Evolutionary conservation across 2,797 vertebrate genomes (phyloP).

Genomic region (Otus scops): DNA sequence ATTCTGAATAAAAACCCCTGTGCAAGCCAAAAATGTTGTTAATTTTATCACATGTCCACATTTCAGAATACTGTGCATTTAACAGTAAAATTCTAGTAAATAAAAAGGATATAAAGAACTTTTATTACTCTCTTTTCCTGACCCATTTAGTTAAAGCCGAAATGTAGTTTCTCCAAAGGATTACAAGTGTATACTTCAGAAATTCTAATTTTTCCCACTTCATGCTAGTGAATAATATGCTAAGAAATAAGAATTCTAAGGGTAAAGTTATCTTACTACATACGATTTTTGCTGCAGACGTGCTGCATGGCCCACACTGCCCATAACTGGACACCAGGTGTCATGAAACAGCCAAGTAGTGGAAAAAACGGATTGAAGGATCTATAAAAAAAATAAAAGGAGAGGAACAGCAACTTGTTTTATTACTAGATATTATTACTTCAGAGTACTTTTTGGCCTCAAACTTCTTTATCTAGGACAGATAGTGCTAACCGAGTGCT

Average conservation of each 20-base stretch:
- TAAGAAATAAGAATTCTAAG: neutral
- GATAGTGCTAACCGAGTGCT: neutral
- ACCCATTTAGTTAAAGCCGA: neutral
- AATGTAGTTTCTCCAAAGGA: neutral
- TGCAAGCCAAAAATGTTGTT: neutral
- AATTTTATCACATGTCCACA: neutral
- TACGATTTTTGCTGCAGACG: slow-evolving; percentile 99
- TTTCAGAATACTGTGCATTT: neutral
- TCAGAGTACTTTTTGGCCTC: neutral
- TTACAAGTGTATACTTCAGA: neutral
- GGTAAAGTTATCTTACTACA: slow-evolving; percentile 53
- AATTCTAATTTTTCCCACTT: neutral
- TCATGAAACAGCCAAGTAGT: slow-evolving; percentile 92
- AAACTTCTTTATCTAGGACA: neutral
- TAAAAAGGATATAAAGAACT: neutral
- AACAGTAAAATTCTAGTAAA: neutral
- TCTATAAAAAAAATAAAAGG: slow-evolving; percentile 66
- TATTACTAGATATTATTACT: neutral
- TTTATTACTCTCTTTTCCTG: neutral
- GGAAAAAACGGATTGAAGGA: slow-evolving; percentile 99
- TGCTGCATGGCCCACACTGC: slow-evolving; percentile 99
- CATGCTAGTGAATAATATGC: neutral
- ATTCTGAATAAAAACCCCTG: neutral
- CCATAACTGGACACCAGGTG: slow-evolving; percentile 97
- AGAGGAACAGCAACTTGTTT: neutral